A percentile compares a stretch with the other conserved stretches of the same genome.
Conservation (phyloP, 2,797 vertebrate species). For the Sebastes kiyomatsui region DNA sequence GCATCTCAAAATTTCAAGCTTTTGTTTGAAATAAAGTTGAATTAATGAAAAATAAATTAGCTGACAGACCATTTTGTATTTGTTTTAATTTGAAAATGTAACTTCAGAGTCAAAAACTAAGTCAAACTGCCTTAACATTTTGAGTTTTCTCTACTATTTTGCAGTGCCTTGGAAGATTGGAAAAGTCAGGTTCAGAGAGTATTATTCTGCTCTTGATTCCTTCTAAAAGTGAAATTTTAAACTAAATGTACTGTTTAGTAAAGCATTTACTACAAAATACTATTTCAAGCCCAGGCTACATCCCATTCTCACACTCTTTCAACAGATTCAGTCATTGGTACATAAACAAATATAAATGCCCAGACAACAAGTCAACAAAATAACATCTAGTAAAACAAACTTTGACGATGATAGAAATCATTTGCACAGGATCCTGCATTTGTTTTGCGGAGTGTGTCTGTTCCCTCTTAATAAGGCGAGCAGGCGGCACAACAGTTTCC, state of each 20-base stretch:
- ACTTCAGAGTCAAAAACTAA: neutral
- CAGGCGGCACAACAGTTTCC: constrained; percentile 92
- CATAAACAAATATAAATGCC: neutral
- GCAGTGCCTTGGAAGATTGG: neutral
- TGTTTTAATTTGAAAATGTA: neutral
- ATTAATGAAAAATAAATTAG: neutral
- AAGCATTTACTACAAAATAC: neutral
- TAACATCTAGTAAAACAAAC: neutral
- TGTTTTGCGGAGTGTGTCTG: constrained; percentile 75
- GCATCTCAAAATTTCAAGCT: neutral
- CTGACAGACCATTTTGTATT: neutral
- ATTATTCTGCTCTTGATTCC: neutral
- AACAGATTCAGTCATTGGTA: neutral
- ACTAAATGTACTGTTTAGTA: neutral
- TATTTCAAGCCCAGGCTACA: neutral
- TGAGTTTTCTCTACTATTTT: neutral
- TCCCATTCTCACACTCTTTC: neutral
- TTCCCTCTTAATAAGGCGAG: constrained; percentile 85
- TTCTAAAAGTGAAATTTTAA: neutral
- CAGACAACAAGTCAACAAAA: neutral
- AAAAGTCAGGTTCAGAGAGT: neutral
- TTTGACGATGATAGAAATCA: constrained; percentile 3
- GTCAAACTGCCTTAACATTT: neutral
- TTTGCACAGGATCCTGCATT: constrained; percentile 35
- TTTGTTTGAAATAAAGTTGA: neutral